Evolutionary conservation across 1,140 invertebrate species (phyloP).

Genomic region (Philopotamus ludificatus): DNA sequence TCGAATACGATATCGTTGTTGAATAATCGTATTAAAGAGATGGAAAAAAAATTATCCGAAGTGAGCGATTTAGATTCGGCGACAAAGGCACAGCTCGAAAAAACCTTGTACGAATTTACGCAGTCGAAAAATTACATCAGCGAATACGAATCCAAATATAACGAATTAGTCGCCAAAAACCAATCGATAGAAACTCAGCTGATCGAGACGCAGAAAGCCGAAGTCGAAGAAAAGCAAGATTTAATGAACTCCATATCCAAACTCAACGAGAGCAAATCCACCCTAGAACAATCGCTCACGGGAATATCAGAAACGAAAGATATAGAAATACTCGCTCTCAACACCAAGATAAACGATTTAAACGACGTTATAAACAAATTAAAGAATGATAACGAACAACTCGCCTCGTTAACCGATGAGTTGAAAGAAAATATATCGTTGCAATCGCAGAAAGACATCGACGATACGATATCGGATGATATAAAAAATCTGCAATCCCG

Average conservation of each 20-base stretch:
- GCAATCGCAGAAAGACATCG: not conserved
- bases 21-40: not conserved
- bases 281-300: not conserved
- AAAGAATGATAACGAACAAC: constrained; percentile 8
- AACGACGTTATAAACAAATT: constrained; percentile 42
- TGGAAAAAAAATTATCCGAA: not conserved
- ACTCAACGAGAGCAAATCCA: not conserved
- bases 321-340: not conserved
- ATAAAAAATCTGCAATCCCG: not conserved
- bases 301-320: not conserved
- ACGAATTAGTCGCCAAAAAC: constrained; percentile 1
- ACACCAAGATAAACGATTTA: constrained; percentile 29
- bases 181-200: not conserved
- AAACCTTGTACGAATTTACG: not conserved
- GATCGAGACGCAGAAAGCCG: not conserved
- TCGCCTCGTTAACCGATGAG: not conserved
- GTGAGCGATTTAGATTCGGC: not conserved
- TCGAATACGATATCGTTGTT: not conserved
- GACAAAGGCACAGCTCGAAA: constrained; percentile 1
- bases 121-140: not conserved
- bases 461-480: not conserved
- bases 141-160: constrained; percentile 42
- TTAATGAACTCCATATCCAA: not conserved
- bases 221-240: not conserved
- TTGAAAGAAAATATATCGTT: too few species aligned